phyloP scores from a whole-genome alignment of 2,113 vertebrate species.

The Chionomys nivalis region DNA sequence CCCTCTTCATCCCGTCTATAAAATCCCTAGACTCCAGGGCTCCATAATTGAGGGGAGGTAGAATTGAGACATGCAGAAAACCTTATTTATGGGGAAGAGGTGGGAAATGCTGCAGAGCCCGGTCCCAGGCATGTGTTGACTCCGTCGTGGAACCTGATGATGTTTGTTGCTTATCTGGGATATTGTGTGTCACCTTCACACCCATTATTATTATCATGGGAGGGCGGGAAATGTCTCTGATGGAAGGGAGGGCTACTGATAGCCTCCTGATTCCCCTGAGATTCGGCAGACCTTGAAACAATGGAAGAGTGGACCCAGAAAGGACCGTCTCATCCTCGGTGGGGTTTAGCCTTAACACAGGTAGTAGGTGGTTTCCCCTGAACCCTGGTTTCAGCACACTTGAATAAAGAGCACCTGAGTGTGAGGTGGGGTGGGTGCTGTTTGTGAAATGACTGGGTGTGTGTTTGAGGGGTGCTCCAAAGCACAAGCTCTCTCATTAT shows the following conservation, averaged over 20 bases:
- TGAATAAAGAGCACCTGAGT: background rate
- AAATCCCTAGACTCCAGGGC: background rate
- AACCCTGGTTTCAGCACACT: background rate
- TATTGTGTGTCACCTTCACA: too few relatives aligned
- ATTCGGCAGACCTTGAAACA: background rate
- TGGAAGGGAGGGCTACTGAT: background rate
- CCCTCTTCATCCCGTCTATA: background rate
- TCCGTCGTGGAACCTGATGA: too few relatives aligned
- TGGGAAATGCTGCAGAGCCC: background rate
- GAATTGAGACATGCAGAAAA: background rate
- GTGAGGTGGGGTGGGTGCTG: background rate
- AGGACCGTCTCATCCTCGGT: background rate
- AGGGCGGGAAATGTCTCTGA: background rate
- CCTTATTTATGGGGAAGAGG: background rate
- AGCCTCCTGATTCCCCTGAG: background rate
- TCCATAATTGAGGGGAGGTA: background rate
- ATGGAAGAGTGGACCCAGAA: background rate
- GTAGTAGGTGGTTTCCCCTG: background rate
- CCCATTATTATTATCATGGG: background rate
- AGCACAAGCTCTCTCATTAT: accelerated
- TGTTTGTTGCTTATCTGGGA: background rate
- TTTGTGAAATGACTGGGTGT: background rate
- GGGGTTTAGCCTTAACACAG: background rate
- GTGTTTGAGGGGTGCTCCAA: background rate
- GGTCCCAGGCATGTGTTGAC: background rate